phyloP scores from a whole-genome alignment of 2,888 invertebrate genomes.

The Lissonota sp. region DNA sequence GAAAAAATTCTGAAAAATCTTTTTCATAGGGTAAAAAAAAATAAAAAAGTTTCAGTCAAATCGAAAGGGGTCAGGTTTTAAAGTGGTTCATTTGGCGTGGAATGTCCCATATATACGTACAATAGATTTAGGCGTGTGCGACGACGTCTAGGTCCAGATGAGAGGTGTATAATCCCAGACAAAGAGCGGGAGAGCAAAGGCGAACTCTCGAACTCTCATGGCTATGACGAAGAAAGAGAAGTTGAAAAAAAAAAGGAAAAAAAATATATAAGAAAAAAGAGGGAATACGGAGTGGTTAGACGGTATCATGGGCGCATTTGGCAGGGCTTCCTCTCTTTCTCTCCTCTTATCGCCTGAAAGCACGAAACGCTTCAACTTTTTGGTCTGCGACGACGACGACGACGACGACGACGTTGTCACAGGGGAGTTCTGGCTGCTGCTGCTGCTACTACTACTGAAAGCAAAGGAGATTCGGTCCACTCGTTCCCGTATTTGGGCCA shows the following conservation, averaged over 20 bases:
- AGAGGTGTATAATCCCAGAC: constrained; percentile 61
- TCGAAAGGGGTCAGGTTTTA: too few relatives aligned
- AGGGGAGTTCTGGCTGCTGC: constrained; percentile 35
- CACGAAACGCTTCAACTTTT: constrained; percentile 70
- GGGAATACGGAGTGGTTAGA: constrained; percentile 40
- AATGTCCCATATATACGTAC: constrained; percentile 51
- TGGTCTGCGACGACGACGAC: constrained; percentile 64
- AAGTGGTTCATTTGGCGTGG: too few relatives aligned
- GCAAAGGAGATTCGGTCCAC: constrained; percentile 64
- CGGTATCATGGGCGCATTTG: constrained; percentile 51
- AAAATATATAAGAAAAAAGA: not conserved
- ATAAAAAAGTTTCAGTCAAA: too few relatives aligned
- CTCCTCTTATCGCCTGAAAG: constrained; percentile 71
- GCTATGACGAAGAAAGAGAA: constrained; percentile 29
- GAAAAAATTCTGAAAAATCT: too few relatives aligned
- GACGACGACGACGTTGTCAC: constrained; percentile 46
- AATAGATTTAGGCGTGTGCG: constrained; percentile 52
- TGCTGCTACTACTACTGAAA: constrained; percentile 46
- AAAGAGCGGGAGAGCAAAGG: constrained; percentile 41
- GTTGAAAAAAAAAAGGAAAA: not conserved
- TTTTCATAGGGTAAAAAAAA: too few relatives aligned
- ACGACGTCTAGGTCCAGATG: constrained; percentile 61
- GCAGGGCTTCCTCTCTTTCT: constrained; percentile 56
- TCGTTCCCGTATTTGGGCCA: constrained; percentile 75
- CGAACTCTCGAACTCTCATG: constrained; percentile 44